phyloP scores from a whole-genome alignment of 2,113 vertebrate species.

The Cryptomyrus ogoouensis region DNA sequence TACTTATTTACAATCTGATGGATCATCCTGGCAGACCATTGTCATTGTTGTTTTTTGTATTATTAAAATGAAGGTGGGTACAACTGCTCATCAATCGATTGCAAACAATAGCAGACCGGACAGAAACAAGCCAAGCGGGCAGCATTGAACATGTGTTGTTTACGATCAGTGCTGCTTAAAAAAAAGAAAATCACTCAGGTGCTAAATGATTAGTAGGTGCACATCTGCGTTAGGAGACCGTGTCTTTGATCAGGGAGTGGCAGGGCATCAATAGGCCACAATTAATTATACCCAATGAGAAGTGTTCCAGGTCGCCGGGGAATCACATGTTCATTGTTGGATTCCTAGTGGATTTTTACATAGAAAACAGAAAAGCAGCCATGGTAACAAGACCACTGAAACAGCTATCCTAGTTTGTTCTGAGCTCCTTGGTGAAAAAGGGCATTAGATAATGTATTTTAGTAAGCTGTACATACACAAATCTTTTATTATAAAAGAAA shows the following conservation, averaged over 20 bases:
- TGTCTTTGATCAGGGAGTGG: neutral
- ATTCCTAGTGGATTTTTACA: neutral
- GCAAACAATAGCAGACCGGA: neutral
- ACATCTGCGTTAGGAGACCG: neutral
- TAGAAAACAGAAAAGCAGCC: neutral
- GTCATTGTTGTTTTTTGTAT: neutral
- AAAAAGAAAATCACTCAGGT: neutral
- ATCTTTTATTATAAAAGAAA: neutral
- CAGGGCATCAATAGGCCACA: neutral
- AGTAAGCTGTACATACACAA: neutral
- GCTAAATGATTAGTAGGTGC: neutral
- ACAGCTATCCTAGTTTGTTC: neutral
- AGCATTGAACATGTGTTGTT: neutral
- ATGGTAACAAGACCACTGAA: neutral
- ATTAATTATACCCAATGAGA: neutral
- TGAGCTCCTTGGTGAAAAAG: neutral
- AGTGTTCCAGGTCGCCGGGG: neutral
- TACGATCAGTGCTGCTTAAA: neutral
- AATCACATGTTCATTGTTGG: neutral
- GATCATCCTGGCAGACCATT: neutral
- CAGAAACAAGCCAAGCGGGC: neutral
- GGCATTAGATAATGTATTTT: neutral
- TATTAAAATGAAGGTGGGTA: neutral
- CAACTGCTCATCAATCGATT: neutral
- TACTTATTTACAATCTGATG: constrained; percentile 14